phyloP scores from a whole-genome alignment of 1,140 invertebrate species.

The Neodiprion fabricii region DNA sequence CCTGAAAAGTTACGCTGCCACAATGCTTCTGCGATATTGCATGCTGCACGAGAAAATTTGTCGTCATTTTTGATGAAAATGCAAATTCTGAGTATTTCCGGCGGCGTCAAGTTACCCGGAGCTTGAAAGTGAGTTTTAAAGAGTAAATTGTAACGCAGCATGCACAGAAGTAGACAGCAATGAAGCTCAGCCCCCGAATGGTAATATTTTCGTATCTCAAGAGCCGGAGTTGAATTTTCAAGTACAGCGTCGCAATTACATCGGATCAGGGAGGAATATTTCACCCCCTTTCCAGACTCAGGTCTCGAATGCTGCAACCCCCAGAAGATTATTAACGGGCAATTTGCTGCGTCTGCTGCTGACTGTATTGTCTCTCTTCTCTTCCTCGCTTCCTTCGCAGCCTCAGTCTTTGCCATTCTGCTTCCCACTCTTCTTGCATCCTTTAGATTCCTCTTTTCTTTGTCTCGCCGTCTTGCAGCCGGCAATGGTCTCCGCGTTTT shows the following conservation, averaged over 20 bases:
- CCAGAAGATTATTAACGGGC: slow-evolving; percentile 58
- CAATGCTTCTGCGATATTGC: too few relatives aligned
- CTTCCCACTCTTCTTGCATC: slow-evolving; percentile 16
- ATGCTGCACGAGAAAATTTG: too few relatives aligned
- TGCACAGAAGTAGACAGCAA: too few relatives aligned
- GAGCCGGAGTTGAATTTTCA: slow-evolving; percentile 37
- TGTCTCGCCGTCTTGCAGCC: background rate
- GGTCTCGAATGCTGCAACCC: slow-evolving; percentile 23
- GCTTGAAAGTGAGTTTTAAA: too few relatives aligned
- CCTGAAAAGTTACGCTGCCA: too few relatives aligned
- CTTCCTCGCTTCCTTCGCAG: slow-evolving; percentile 28
- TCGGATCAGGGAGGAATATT: slow-evolving; percentile 59
- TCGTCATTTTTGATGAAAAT: too few relatives aligned
- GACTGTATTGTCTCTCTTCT: slow-evolving; percentile 59
- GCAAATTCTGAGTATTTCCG: too few relatives aligned
- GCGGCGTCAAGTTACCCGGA: too few relatives aligned
- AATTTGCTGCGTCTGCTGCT: slow-evolving; percentile 60
- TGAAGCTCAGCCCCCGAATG: background rate
- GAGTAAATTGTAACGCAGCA: too few relatives aligned
- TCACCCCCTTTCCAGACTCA: slow-evolving; percentile 38
- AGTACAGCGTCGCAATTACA: slow-evolving; percentile 50
- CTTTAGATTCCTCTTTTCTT: background rate
- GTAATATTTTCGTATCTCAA: slow-evolving; percentile 28
- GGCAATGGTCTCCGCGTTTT: background rate
- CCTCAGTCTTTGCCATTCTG: slow-evolving; percentile 16